A percentile compares a stretch with the other conserved stretches of the same genome.
These are phyloP conservation scores for Patagioenas fasciata DNA, from an alignment of 2,113 vertebrate genomes.

Conservation along the genomic window DNA sequence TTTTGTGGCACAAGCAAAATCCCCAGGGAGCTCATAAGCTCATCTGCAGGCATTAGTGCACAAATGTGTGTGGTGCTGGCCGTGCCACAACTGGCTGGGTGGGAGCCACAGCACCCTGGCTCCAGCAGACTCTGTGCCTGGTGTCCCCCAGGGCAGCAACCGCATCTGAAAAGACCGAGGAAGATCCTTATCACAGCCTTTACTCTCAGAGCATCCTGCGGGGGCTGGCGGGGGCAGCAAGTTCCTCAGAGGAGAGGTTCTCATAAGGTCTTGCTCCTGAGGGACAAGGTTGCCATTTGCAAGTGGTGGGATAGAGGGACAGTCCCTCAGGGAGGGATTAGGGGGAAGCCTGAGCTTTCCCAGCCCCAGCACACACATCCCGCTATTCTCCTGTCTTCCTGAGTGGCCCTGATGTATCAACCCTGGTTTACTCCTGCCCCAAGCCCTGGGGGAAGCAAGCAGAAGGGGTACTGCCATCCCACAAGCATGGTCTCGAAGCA, in stretches of 20 bases:
- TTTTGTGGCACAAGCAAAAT: background rate
- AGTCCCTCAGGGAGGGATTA: background rate
- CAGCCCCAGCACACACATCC: background rate
- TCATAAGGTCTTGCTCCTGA: background rate
- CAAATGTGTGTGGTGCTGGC: fast-evolving
- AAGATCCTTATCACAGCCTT: background rate
- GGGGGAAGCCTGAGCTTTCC: background rate
- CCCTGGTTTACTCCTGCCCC: background rate
- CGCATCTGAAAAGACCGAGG: fast-evolving
- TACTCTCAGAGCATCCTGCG: background rate
- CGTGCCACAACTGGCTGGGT: fast-evolving
- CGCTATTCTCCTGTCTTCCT: fast-evolving
- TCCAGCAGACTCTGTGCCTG: background rate
- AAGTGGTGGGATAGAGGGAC: fast-evolving
- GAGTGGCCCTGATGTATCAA: background rate
- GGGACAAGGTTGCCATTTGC: fast-evolving
- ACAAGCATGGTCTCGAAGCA: fast-evolving
- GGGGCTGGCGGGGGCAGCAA: background rate
- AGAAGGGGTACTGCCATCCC: background rate
- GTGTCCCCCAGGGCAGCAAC: background rate
- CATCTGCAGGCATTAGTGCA: background rate
- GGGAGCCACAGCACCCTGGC: background rate
- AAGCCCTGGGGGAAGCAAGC: background rate
- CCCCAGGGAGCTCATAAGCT: background rate
- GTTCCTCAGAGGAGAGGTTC: background rate